These are phyloP conservation scores for Anoplopoma fimbria DNA, from an alignment of 2,113 vertebrate species.

Conservation along the genomic window DNA sequence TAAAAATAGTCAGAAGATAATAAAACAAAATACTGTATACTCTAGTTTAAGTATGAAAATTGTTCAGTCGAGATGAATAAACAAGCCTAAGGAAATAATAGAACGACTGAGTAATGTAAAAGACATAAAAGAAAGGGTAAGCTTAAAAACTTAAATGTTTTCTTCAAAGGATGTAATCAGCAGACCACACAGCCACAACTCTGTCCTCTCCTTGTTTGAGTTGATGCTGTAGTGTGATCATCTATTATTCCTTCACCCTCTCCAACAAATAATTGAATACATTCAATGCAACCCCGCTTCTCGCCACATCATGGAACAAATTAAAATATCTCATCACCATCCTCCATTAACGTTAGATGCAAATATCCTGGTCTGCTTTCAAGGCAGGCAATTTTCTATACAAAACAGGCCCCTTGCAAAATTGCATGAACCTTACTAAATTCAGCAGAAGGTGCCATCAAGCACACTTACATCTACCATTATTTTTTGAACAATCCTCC, in stretches of 20 bases:
- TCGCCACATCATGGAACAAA: not conserved
- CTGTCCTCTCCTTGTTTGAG: not conserved
- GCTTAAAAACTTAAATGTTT: not conserved
- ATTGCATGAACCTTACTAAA: conserved; percentile 14
- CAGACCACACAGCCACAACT: not conserved
- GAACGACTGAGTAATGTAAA: too few relatives aligned
- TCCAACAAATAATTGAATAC: not conserved
- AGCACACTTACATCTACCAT: not conserved
- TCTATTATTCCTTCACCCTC: not conserved
- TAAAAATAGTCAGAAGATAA: not conserved
- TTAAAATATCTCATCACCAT: not conserved
- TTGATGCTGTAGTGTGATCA: not conserved
- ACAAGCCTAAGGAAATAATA: not conserved
- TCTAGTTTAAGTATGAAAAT: not conserved
- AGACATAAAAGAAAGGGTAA: not conserved
- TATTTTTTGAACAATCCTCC: not conserved
- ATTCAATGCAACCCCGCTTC: not conserved
- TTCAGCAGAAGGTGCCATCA: conserved; percentile 24
- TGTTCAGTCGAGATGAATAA: not conserved
- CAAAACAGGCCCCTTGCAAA: conserved; percentile 26
- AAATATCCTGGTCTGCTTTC: conserved; percentile 4
- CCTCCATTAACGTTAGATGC: not conserved
- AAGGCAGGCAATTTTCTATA: conserved; percentile 1
- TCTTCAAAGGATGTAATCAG: not conserved
- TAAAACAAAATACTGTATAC: not conserved